A percentile compares a stretch with the other conserved stretches of the same genome.
These are phyloP conservation scores for Corbicula japonica DNA, from an alignment of 2,888 invertebrate species.

Conservation along the genomic window DNA sequence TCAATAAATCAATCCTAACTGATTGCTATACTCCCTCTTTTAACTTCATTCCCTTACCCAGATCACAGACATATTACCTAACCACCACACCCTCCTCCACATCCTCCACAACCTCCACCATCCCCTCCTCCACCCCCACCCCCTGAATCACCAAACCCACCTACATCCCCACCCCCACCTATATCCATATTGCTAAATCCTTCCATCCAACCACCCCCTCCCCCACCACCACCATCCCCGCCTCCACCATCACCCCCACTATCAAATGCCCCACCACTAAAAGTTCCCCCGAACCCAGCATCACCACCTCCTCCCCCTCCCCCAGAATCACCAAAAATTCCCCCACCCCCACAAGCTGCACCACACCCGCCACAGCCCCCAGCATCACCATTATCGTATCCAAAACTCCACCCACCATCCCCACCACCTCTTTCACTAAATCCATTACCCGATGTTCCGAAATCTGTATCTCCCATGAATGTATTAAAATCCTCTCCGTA, in stretches of 20 bases:
- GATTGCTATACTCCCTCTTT: no score
- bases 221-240: constrained; percentile 37
- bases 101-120: constrained; percentile 48
- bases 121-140: constrained; percentile 32
- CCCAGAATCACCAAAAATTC: constrained; percentile 28
- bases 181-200: constrained; percentile 48
- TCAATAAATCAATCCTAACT: no score
- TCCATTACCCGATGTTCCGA: constrained; percentile 67
- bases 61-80: constrained; percentile 21
- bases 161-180: constrained; percentile 32
- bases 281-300: constrained; percentile 27
- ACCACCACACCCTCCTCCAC: constrained; percentile 33
- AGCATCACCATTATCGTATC: constrained; percentile 60
- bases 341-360: constrained; percentile 47
- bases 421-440: constrained; percentile 35
- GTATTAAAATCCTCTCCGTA: constrained; percentile 58
- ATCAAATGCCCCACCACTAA: constrained; percentile 48
- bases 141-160: no score
- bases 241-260: constrained; percentile 40
- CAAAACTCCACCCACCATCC: constrained; percentile 51
- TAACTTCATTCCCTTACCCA: constrained; percentile 10
- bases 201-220: constrained; percentile 45
- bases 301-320: constrained; percentile 41
- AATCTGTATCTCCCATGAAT: constrained; percentile 53
- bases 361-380: constrained; percentile 56